Evolutionary conservation across 1,140 invertebrate genomes (phyloP).

Genomic region (Lepeophtheirus salmonis): DNA sequence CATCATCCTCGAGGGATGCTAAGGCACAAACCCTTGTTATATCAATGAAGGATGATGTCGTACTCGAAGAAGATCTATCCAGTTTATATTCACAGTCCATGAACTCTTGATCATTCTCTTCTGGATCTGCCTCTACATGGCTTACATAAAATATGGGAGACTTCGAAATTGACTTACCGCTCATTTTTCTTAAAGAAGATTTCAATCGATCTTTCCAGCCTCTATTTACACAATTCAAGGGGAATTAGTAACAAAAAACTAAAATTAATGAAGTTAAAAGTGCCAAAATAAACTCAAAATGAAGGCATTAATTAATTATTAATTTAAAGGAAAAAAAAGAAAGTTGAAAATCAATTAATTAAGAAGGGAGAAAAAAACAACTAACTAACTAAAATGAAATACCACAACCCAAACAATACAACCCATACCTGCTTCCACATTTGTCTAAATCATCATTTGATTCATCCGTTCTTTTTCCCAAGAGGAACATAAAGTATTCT

Average conservation of each 20-base stretch:
- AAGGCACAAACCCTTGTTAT: too few relatives aligned
- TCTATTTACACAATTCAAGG: slow-evolving; percentile 34
- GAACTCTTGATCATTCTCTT: too few relatives aligned
- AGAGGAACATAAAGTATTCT: slow-evolving; percentile 28
- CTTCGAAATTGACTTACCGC: neutral
- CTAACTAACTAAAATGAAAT: neutral
- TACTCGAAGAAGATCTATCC: too few relatives aligned
- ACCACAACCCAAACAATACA: neutral
- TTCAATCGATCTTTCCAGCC: slow-evolving; percentile 42
- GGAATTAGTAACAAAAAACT: too few relatives aligned
- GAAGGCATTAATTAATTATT: too few relatives aligned
- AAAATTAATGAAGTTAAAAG: too few relatives aligned
- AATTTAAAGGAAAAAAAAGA: slow-evolving; percentile 2
- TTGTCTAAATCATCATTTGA: neutral
- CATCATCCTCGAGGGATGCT: too few relatives aligned
- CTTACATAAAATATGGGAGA: neutral
- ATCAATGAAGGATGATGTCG: too few relatives aligned
- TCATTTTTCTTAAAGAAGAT: slow-evolving; percentile 31
- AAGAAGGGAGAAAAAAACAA: neutral
- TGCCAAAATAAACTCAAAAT: too few relatives aligned
- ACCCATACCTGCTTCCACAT: neutral
- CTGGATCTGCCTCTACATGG: too few relatives aligned
- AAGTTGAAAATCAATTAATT: neutral
- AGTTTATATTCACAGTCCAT: too few relatives aligned
- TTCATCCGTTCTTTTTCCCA: neutral